Evolutionary conservation across 2,797 vertebrate genomes (phyloP).

Genomic region (Tapirus indicus): DNA sequence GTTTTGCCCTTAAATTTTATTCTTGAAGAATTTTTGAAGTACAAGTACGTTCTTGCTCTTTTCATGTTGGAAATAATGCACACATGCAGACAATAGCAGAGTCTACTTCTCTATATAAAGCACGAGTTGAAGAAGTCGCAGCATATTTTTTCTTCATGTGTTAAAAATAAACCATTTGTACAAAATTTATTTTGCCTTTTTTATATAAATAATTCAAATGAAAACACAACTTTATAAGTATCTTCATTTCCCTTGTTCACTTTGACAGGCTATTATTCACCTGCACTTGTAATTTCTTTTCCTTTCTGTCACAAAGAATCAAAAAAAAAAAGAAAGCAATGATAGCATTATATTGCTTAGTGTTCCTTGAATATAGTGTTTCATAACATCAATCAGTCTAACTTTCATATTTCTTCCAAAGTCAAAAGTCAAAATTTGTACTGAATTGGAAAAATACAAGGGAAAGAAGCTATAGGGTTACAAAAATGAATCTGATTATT

Average conservation of each 20-base stretch:
- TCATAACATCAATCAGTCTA: neutral
- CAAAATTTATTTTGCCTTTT: slow-evolving; percentile 4
- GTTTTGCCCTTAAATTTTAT: neutral
- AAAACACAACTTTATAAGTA: slow-evolving; percentile 36
- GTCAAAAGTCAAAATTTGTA: slow-evolving; percentile 12
- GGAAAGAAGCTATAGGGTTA: neutral
- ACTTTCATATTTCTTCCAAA: neutral
- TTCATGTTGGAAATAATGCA: neutral
- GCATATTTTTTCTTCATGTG: neutral
- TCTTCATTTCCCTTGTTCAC: slow-evolving; percentile 46
- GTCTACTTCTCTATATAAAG: neutral
- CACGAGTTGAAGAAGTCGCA: neutral
- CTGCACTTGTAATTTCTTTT: slow-evolving; percentile 29
- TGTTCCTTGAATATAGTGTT: slow-evolving; percentile 14
- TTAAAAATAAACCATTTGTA: slow-evolving; percentile 37
- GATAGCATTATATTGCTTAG: neutral
- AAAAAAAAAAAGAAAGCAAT: neutral
- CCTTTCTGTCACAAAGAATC: slow-evolving; percentile 25
- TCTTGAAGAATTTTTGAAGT: neutral
- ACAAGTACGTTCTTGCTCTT: neutral
- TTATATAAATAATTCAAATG: slow-evolving; percentile 38
- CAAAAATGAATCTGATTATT: neutral
- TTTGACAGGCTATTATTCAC: slow-evolving; percentile 66
- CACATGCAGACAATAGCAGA: neutral
- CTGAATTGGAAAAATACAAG: neutral